Evolutionary conservation across 2,888 invertebrate genomes (phyloP).

Genomic region (Sesia apiformis): DNA sequence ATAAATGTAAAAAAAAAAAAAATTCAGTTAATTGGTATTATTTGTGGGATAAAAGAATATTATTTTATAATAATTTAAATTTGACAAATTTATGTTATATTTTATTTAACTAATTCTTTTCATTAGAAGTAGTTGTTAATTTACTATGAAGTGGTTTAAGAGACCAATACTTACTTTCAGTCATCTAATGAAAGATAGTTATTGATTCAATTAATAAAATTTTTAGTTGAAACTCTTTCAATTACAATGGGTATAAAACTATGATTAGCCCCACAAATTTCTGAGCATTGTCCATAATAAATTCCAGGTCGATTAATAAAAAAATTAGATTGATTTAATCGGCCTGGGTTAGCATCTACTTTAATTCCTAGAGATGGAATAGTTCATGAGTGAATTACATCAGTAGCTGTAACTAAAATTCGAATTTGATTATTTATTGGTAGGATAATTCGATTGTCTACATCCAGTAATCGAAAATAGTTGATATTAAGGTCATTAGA

Average conservation of each 20-base stretch:
- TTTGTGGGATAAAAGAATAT: conserved; percentile 81
- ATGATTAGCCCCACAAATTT: conserved; percentile 87
- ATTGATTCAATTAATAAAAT: conserved; percentile 76
- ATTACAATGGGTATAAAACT: conserved; percentile 85
- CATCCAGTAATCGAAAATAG: conserved; percentile 76
- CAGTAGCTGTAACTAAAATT: conserved; percentile 75
- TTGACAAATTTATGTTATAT: conserved; percentile 76
- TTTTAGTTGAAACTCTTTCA: conserved; percentile 71
- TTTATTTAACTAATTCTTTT: conserved; percentile 72
- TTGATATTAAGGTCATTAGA: conserved; percentile 37
- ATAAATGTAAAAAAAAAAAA: conserved; percentile 55
- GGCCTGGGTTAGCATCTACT: conserved; percentile 78
- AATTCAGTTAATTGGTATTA: conserved; percentile 76
- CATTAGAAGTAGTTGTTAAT: conserved; percentile 78
- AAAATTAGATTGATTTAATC: conserved; percentile 78
- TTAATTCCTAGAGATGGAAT: conserved; percentile 77
- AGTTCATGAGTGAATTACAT: conserved; percentile 81
- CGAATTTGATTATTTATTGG: conserved; percentile 78
- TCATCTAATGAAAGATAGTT: conserved; percentile 75
- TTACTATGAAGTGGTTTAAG: conserved; percentile 80
- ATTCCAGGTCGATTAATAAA: conserved; percentile 77
- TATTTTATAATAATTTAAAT: conserved; percentile 75
- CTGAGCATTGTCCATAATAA: conserved; percentile 85
- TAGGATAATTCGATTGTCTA: conserved; percentile 76
- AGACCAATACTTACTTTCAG: conserved; percentile 82